Evolutionary conservation across 2,888 invertebrate species (phyloP), one percentile per base, ranked within the genome.

Genomic region (Tinea trinotella): DNA sequence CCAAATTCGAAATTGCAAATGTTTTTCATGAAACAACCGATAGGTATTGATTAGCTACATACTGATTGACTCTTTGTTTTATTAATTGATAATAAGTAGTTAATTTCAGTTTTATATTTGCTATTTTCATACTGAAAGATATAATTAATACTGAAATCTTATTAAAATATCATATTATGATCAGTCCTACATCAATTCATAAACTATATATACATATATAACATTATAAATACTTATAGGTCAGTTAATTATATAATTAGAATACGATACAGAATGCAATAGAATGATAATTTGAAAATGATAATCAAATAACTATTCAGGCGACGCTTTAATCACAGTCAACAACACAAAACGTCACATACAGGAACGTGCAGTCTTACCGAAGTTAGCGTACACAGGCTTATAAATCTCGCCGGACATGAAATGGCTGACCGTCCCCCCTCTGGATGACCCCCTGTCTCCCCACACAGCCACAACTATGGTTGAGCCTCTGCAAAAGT

Each of bases 331-430:
- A 46, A 46, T 46, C 46, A 46, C 15, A 46, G 18, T 46, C 46
- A 46, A 46, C 46, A 46, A 46, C 46, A 40, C 3, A 46, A 46
- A 46, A 46, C 19, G 46, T 46, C 46, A 46, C 19, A 46, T 46
- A 19, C 46, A 46, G 46, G 46, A 63, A 62, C 64, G 49, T 15
- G 20, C 24, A 67, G 76, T 82, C 83, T 82, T 80, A 74, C 70
- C 74, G 61, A 70, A 73, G 76, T 74, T 73, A 72, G 74, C 71
- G 50, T 50, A 76, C 70, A 73, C 52, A 54, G 76, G 80, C 78
- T 76, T 79, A 83, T 85, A 84, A 85, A 85, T 85, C 84, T 81
- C 75, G 76, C 70, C 76, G 79, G 79, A 81, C 83, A 79, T 80
- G 82, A 72, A 83, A 84, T 82, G 83, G 82, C 84, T 83, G 84